Base-by-base conservation (phyloP, 2,888 invertebrate genomes). In the Iphiclides podalirius region DNA sequence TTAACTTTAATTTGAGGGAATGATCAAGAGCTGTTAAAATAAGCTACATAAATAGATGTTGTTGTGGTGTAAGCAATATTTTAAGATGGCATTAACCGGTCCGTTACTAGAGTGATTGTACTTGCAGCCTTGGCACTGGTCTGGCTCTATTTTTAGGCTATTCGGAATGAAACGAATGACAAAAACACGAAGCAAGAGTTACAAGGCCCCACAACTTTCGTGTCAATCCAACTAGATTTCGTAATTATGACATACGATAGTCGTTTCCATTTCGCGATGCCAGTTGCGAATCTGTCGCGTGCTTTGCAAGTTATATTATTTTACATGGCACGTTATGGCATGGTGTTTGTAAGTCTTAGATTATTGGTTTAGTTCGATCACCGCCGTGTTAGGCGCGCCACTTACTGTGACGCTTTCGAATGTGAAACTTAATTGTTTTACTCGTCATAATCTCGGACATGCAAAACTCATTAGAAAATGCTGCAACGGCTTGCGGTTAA, bases 391-490 rank as follows among this genome's bases (percentile, higher is more conserved):
- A 53, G 31, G 52, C 34, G 53, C 41, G 52, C 53, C 50, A 53
- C 62, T 60, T 58, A 66, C 63, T 57, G 63, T n/a, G 53, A 52
- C 67, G 70, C 81, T 84, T 83, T 82, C 80, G 64, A 76, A 76
- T 72, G 73, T 70, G 75, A 79, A 79, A 77, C 58, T 60, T 53
- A 63, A 61, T 64, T 60, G 65, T 74, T 75, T 74, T 74, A 70
- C 59, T 64, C 50, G 55, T 59, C 60, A 64, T 64, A 58, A 54
- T 64, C 67, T 72, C 67, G 75, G 75, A 80, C 84, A 83, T 82
- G 84, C 84, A 82, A 77, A 81, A 72, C 75, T 77, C 79, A 82
- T 84, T 78, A 79, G 58, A 57, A 64, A 61, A 57, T 58, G 57
- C 56, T 63, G n/a, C 49, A 55, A 48, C 57, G 52, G 53, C 58